These are phyloP conservation scores for Drosophila mimica DNA, from an alignment of 2,888 invertebrate genomes.

Conservation along the genomic window DNA sequence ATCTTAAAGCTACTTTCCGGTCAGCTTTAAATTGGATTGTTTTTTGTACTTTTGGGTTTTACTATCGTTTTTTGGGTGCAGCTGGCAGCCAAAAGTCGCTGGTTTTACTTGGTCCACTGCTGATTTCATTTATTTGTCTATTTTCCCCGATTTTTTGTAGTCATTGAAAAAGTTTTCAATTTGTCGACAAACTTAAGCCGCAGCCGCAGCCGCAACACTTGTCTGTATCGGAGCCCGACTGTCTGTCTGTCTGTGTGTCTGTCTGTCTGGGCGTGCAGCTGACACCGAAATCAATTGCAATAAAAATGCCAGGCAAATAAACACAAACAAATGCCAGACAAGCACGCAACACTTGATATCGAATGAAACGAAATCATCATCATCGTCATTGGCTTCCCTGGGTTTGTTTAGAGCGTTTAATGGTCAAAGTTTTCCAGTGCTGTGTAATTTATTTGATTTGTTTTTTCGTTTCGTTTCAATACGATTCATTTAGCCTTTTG, in stretches of 20 bases:
- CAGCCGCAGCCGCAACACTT: constrained; percentile 76
- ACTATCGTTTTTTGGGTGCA: constrained; percentile 9
- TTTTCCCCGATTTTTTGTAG: constrained; percentile 9
- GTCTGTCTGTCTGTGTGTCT: constrained; percentile 16
- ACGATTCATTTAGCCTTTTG: constrained; percentile 3
- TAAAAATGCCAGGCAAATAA: constrained; percentile 65
- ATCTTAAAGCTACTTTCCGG: constrained; percentile 14
- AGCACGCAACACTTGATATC: constrained; percentile 18
- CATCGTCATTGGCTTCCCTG: constrained; percentile 56
- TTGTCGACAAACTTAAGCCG: constrained; percentile 76
- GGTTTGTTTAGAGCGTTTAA: constrained; percentile 69
- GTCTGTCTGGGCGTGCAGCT: constrained; percentile 61
- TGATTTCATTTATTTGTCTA: constrained; percentile 30
- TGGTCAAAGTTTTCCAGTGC: constrained; percentile 59
- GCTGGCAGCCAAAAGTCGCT: constrained; percentile 49
- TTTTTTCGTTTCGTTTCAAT: constrained; percentile 26
- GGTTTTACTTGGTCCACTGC: constrained; percentile 37
- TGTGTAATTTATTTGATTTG: constrained; percentile 74
- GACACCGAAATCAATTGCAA: constrained; percentile 80
- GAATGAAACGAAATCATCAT: constrained; percentile 1
- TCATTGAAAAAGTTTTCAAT: constrained; percentile 75
- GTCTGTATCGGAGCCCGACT: constrained; percentile 33
- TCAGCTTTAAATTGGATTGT: constrained; percentile 40
- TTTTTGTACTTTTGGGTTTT: constrained; percentile 12
- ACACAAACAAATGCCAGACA: constrained; percentile 48